phyloP scores from a whole-genome alignment of 2,113 vertebrate species.

The Callipepla squamata region DNA sequence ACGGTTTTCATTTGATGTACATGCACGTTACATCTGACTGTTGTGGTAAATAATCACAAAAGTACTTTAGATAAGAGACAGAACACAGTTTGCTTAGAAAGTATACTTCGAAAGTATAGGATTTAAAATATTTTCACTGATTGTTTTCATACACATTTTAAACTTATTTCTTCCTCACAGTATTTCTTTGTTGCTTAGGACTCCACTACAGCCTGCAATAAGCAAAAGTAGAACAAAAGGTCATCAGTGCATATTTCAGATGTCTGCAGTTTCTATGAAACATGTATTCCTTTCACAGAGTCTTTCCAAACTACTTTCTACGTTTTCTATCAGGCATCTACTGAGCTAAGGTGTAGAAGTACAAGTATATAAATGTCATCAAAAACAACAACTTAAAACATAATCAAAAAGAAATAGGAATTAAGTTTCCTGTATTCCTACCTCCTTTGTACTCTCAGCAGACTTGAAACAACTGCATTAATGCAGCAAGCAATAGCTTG shows the following conservation, averaged over 20 bases:
- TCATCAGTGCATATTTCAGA: constrained; percentile 37
- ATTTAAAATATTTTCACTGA: background rate
- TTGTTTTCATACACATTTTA: background rate
- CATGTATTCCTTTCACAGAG: constrained; percentile 10
- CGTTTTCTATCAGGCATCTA: constrained; percentile 20
- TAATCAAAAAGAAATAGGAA: constrained; percentile 29
- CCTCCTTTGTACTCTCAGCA: constrained; percentile 1
- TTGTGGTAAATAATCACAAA: background rate
- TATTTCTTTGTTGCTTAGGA: background rate
- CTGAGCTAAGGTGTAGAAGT: constrained; percentile 14
- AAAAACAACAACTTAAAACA: constrained; percentile 43
- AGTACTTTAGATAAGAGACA: background rate
- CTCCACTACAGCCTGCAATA: background rate
- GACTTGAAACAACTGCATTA: constrained; percentile 77
- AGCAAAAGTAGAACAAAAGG: constrained; percentile 30
- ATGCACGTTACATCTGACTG: background rate
- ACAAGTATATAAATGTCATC: background rate
- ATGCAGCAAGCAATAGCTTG: constrained; percentile 81
- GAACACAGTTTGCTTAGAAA: background rate
- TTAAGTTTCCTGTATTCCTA: constrained; percentile 22
- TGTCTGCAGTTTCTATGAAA: background rate
- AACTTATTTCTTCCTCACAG: background rate
- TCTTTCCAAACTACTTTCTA: constrained; percentile 31
- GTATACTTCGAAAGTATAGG: background rate
- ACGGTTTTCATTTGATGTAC: background rate